These are phyloP conservation scores for Ceuthmochares aereus DNA, from an alignment of 2,113 vertebrate genomes.

Conservation along the genomic window DNA sequence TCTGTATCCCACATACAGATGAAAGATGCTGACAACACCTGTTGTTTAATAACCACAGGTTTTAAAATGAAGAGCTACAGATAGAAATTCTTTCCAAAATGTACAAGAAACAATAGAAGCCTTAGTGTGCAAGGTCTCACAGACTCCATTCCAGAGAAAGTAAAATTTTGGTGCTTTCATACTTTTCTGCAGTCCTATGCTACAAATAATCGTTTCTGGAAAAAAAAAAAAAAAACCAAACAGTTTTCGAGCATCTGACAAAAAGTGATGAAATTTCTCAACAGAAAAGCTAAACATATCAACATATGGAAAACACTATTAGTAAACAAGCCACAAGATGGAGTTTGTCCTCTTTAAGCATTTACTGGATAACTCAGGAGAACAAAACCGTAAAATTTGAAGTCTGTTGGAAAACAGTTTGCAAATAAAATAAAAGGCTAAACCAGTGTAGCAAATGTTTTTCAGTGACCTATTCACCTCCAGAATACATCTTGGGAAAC, in stretches of 20 bases:
- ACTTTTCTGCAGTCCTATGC: not conserved
- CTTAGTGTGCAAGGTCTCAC: not conserved
- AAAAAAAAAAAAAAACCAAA: not conserved
- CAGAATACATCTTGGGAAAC: not conserved
- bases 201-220: not conserved
- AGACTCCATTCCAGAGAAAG: not conserved
- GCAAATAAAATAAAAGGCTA: slow-evolving; percentile 10
- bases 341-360: not conserved
- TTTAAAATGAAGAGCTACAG: not conserved
- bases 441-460: not conserved
- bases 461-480: not conserved
- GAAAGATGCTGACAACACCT: not conserved
- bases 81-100: not conserved
- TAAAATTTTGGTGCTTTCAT: not conserved
- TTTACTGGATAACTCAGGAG: not conserved
- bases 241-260: not conserved
- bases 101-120: not conserved
- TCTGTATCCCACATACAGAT: not conserved
- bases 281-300: not conserved
- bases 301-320: slow-evolving; percentile 30
- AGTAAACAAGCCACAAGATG: not conserved
- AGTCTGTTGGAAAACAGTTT: not conserved
- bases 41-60: not conserved
- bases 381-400: not conserved
- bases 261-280: not conserved